Percentiles rank a stretch among this genome's conserved stretches.
These are phyloP conservation scores for Leptothorax acervorum DNA, from an alignment of 2,888 invertebrate species.

Conservation along the genomic window DNA sequence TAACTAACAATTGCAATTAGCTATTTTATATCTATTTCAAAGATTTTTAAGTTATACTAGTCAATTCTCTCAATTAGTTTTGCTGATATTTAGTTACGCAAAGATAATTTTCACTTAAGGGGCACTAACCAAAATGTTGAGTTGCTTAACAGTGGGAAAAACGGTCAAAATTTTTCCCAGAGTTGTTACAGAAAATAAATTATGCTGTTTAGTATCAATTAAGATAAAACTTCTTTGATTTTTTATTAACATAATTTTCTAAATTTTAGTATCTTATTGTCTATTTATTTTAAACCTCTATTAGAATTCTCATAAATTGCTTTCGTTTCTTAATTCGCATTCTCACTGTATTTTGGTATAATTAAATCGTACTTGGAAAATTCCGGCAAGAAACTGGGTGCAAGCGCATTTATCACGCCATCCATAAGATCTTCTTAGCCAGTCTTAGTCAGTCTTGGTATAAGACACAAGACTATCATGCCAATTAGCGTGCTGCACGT, in stretches of 20 bases:
- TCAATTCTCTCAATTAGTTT: too few species aligned
- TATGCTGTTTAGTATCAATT: neutral
- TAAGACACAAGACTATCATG: slow-evolving; percentile 55
- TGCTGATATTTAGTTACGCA: too few species aligned
- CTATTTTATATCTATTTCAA: too few species aligned
- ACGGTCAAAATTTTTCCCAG: too few species aligned
- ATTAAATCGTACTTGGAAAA: slow-evolving; percentile 21
- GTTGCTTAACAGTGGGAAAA: too few species aligned
- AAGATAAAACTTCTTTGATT: neutral
- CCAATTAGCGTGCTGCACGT: slow-evolving; percentile 65
- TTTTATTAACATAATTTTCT: neutral
- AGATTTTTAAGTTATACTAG: too few species aligned
- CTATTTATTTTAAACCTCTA: neutral
- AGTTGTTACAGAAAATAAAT: neutral
- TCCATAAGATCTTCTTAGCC: slow-evolving; percentile 38
- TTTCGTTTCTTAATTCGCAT: slow-evolving; percentile 8
- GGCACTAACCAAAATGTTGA: too few species aligned
- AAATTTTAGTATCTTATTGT: neutral
- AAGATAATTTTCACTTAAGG: too few species aligned
- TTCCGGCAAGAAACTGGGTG: slow-evolving; percentile 18
- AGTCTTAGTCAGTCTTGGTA: slow-evolving; percentile 51
- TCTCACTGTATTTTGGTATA: slow-evolving; percentile 11
- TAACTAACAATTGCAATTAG: too few species aligned
- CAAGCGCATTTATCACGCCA: slow-evolving; percentile 49
- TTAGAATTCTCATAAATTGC: slow-evolving; percentile 15